Evolutionary conservation across 2,113 vertebrate genomes (phyloP), one percentile per base, ranked within the genome.

Genomic region (Lamprologus lemairii): DNA sequence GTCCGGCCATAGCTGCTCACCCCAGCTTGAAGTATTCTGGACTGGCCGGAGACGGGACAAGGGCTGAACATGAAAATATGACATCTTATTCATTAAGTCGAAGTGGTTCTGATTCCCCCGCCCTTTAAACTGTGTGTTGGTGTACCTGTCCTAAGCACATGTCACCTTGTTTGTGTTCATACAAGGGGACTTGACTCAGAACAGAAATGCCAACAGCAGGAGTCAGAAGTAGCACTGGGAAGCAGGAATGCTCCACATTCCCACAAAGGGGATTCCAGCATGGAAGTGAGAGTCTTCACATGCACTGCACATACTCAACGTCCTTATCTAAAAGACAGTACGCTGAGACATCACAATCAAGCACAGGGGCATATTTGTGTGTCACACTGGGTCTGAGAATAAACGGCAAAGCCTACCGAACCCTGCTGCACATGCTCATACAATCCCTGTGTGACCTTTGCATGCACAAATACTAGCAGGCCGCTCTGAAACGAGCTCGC

Each of bases 221-320:
- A 90, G 87, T 78, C 84, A 87, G 88, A 91, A 92, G 82, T 86
- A 86, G 85, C 87, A 21, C 79, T 40, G 35, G 55, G 78, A 86
- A 88, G 87, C 78, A 37, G 91, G 87, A 96, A 95, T 88, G 80
- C 89, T 88, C 58, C 35, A 80, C 60, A 89, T 89, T 91, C 88
- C 84, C 88, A 94, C 91, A 94, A 91, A 93, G 87, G 84, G 89
- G 92, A 96, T 96, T 97, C 92, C 93, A 95, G 31, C 95, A 95
- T 55, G 58, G 79, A 94, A 84, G 94, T 95, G 95, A 96, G 90
- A 96, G 89, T 95, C 88, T 96, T 96, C 94, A 45, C 95, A 94
- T 94, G 89, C 94, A 84, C 87, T 90, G 89, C 90, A 91, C 91
- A 96, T 79, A 88, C 86, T 92, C 84, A 89, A 80, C 86, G 89